Conservation (phyloP, 2,888 invertebrate genomes). For the Eurytoma adleriae region DNA sequence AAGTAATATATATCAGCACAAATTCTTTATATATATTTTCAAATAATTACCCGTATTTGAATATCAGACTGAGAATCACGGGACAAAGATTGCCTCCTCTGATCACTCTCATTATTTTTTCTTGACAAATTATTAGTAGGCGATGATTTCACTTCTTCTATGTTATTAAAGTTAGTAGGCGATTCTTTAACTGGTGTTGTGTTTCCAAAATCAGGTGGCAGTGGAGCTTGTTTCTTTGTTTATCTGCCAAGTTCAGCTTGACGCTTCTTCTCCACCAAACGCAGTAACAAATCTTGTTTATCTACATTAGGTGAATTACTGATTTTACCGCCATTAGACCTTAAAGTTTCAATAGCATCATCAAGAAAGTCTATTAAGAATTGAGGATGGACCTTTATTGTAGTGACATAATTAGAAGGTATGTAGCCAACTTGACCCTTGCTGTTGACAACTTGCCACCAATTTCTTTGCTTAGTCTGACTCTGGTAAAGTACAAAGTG, state of each 20-base stretch:
- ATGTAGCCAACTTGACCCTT: slow-evolving; percentile 90
- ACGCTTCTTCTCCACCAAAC: slow-evolving; percentile 82
- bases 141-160: slow-evolving; percentile 60
- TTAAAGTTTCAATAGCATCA: slow-evolving; percentile 81
- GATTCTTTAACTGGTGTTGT: slow-evolving; percentile 65
- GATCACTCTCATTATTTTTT: slow-evolving; percentile 59
- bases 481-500: slow-evolving; percentile 88
- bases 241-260: slow-evolving; percentile 77
- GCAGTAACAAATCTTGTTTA: slow-evolving; percentile 81
- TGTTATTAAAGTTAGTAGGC: slow-evolving; percentile 56
- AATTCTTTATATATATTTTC: slow-evolving; percentile 7
- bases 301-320: slow-evolving; percentile 77
- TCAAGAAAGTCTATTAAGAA: slow-evolving; percentile 85
- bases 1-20: neutral
- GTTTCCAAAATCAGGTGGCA: slow-evolving; percentile 72
- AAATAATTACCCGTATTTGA: slow-evolving; percentile 28
- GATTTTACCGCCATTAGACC: slow-evolving; percentile 70
- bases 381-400: slow-evolving; percentile 86
- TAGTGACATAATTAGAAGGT: slow-evolving; percentile 90
- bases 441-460: slow-evolving; percentile 93
- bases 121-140: slow-evolving; percentile 59
- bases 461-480: slow-evolving; percentile 88
- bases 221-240: slow-evolving; percentile 72
- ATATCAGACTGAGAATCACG: slow-evolving; percentile 67
- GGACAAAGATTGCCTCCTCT: slow-evolving; percentile 62